Evolutionary conservation across 2,113 vertebrate genomes (phyloP), one percentile per base, ranked within the genome.

Genomic region (Hemichromis elongatus): DNA sequence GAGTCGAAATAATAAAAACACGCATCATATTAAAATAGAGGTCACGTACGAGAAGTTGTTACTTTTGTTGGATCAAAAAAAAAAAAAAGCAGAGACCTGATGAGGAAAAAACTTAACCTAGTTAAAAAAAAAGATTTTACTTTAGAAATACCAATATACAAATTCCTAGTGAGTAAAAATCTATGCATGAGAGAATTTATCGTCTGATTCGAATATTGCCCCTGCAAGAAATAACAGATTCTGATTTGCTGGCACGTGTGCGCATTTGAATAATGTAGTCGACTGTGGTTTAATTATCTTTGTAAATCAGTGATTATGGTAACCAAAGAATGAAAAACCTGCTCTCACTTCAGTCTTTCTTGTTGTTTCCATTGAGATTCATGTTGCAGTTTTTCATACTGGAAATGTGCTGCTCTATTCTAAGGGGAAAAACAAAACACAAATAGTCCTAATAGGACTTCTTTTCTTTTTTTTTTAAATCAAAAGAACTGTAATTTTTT

Each of bases 1-100:
- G 85, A 91, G 33, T 70, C 59, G 70, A 79, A 63, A 90, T 84
- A 79, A 87, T 85, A 80, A 78, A 85, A 88, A 88, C 82, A 92
- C 85, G 92, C 80, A 83, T 47, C 53, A 82, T 75, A 89, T 89
- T 85, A 26, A 86, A 50, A 59, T 42, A 30, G 55, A 81, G 82
- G 83, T 89, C 86, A 89, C 90, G 86, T 89, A 73, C 88, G 75
- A 68, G 47, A 81, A 87, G 50, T 33, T 82, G 66, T 82, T 91
- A 33, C 59, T 80, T 45, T 82, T 86, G 56, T 81, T 66, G 70
- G 83, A 90, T 91, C 47, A 78, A 56, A 85, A 82, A 70, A 21
- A 78, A 56, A 85, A 82, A 70, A 21, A 81, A 90, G 63, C 61
- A 80, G 80, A 28, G 21, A 54, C 24, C 28, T 21, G 50, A 24